Evolutionary conservation across 1,140 invertebrate species (phyloP), one percentile per base, ranked within the genome.

Genomic region (Drosophila dunni): DNA sequence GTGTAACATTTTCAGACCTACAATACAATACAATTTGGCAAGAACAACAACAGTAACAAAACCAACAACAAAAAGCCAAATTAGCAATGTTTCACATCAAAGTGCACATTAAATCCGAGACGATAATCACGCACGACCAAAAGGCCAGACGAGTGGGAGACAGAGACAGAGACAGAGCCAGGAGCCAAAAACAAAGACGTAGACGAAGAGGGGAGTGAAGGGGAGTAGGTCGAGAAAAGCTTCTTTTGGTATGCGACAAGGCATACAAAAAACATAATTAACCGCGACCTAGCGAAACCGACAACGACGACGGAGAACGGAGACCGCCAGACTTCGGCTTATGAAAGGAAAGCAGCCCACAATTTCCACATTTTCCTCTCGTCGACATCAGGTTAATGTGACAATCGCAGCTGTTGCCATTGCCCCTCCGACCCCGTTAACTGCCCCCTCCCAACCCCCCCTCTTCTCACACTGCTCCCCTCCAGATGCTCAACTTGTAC

Each of bases 21-120:
- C 50, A 17, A 45, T 45, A 34, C 50, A 51, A 64, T 63, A 53
- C 38, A 51, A 42, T 11, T 29, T 17, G 15, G 24, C 24, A 17
- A 46, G 15, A 34, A 57, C 42, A 51, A 50, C 29, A 36, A 46
- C 44, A 40, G 44, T 20, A 20, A 20, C 17, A 20, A 20, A 20
- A 20, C n/a, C 60, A 62, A 60, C 61, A 74, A 75, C 82, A 86
- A 81, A 81, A 64, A 73, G 66, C 58, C 71, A 82, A 89, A 81
- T 89, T 84, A 89, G 80, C 78, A 76, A 89, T 89, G 84, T 89
- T 84, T 90, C 84, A 89, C 85, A 89, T 89, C 84, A 89, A 89
- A 89, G 84, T 89, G 75, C 65, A 74, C 80, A 89, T 84, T 89
- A 84, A 89, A 89, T 78, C 78, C 71, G 75, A 89, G 80, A 89